Conservation (phyloP, 2,888 invertebrate species). For the Monoplex corrugatus region DNA sequence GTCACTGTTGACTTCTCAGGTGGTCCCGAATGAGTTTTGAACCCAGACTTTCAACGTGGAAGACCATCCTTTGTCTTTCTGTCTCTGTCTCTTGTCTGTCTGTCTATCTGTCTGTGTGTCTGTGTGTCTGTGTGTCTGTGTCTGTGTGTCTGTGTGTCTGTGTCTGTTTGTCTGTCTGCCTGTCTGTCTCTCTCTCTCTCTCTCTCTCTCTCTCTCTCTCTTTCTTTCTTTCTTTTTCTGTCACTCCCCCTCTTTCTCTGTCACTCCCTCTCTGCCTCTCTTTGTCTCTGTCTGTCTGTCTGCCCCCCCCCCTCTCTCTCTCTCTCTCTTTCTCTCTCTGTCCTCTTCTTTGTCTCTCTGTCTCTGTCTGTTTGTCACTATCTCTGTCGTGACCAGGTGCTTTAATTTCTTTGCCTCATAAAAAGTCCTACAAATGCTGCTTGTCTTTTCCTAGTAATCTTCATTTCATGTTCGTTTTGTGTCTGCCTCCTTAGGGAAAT, state of each 20-base stretch:
- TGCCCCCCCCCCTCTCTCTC: neutral
- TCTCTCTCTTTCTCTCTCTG: neutral
- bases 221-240: neutral
- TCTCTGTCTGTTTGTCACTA: neutral
- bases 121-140: constrained; percentile 10
- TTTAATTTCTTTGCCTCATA: too few species aligned
- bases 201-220: neutral
- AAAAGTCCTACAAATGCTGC: too few species aligned
- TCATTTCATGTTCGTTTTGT: too few species aligned
- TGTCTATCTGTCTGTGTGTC: neutral
- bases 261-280: neutral
- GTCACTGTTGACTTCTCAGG: too few species aligned
- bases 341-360: neutral
- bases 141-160: neutral
- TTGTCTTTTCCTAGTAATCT: too few species aligned
- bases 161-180: neutral
- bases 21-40: too few species aligned
- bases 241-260: neutral
- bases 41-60: too few species aligned
- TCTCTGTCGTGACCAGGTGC: too few species aligned
- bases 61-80: too few species aligned
- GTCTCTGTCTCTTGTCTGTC: too few species aligned
- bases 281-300: neutral
- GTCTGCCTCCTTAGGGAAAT: too few species aligned
- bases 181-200: neutral